Evolutionary conservation across 2,797 vertebrate species (phyloP).

Genomic region (Glyptemys insculpta): DNA sequence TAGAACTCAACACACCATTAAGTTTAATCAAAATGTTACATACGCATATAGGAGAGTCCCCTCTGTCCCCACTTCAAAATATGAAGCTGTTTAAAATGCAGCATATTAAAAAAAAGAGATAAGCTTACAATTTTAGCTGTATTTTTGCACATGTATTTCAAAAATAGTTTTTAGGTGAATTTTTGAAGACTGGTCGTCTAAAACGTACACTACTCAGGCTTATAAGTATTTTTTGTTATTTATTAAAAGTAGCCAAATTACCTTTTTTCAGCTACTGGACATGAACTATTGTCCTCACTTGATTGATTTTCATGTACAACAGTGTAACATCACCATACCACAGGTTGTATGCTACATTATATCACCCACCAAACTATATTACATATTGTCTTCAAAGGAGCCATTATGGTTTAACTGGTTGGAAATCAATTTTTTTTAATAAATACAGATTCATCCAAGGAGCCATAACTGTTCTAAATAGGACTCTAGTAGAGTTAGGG

Average conservation of each 20-base stretch:
- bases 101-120: background rate
- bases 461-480: background rate
- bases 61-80: background rate
- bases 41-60: background rate
- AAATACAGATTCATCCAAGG: background rate
- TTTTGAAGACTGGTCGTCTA: background rate
- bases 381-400: background rate
- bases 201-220: background rate
- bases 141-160: background rate
- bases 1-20: background rate
- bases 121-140: background rate
- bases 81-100: background rate
- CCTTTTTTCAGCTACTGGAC: background rate
- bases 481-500: background rate
- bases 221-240: background rate
- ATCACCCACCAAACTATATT: background rate
- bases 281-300: background rate
- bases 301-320: background rate
- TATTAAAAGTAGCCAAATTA: background rate
- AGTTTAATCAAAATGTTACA: background rate
- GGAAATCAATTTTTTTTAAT: background rate
- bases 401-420: background rate
- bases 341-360: background rate
- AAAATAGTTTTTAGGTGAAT: background rate
- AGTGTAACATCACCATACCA: background rate